phyloP scores from a whole-genome alignment of 2,113 vertebrate species.

The Trematocara nigrifrons region DNA sequence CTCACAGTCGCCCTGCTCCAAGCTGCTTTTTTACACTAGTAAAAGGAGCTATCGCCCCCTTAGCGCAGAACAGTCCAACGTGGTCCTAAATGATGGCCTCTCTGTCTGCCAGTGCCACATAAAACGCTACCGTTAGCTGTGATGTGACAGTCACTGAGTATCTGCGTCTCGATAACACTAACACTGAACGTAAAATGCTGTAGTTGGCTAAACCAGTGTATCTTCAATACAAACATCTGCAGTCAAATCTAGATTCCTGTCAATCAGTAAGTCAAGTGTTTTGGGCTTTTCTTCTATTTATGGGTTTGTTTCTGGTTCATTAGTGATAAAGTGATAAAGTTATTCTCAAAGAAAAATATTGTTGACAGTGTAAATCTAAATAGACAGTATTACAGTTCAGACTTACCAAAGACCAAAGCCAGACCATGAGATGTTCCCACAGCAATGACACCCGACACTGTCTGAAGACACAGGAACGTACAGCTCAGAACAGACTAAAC shows the following conservation, averaged over 20 bases:
- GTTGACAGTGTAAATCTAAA: neutral
- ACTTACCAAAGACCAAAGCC: constrained; percentile 94
- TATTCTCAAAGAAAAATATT: rapidly evolving
- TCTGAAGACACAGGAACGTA: constrained; percentile 65
- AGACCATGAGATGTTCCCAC: constrained; percentile 97
- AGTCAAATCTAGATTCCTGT: neutral
- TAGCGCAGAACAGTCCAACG: neutral
- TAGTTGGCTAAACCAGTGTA: neutral
- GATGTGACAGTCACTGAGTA: neutral
- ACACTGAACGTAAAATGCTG: neutral
- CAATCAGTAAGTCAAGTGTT: neutral
- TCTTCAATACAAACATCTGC: neutral
- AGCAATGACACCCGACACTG: constrained; percentile 89
- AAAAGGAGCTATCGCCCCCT: neutral
- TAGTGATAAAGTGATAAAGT: neutral
- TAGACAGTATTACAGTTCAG: neutral
- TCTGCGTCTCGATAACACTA: neutral
- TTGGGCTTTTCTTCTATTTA: neutral
- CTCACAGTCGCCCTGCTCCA: neutral
- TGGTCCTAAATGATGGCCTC: neutral
- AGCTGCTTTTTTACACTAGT: neutral
- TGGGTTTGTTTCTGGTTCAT: neutral
- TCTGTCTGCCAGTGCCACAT: rapidly evolving
- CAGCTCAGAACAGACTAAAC: neutral
- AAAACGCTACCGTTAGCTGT: neutral